Evolutionary conservation across 2,797 vertebrate species (phyloP), one percentile per base, ranked within the genome.

Genomic region (Cyprinodon diabolis): DNA sequence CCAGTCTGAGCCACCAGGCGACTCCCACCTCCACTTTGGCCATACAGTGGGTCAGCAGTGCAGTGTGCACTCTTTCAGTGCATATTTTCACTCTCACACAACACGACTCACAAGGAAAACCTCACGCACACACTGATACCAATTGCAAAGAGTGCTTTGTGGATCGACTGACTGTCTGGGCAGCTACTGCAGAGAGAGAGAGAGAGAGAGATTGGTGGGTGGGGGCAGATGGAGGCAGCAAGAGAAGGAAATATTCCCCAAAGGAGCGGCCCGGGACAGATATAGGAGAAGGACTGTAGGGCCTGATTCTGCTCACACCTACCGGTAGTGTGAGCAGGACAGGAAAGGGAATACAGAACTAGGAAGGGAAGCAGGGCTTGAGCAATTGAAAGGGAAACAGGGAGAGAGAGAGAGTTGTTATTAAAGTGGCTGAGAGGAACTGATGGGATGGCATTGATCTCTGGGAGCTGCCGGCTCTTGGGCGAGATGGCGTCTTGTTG

Each of bases 401-500:
- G 25, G 17, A 62, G 35, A 63, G 37, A 63, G 37, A 87, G 76
- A 69, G 83, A 86, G 63, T 80, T 79, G 89, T 77, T 89, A 76
- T 87, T 84, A 75, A 82, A 87, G 79, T 83, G 83, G 79, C 81
- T 76, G 66, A 65, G 68, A 51, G 82, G 55, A 69, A 65, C 82
- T 77, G 82, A 85, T 87, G 86, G 88, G 82, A 93, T 94, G 90
- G 91, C 88, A 84, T 84, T 90, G 89, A 90, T 91, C 88, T 80
- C 82, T 71, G 85, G 89, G 82, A 90, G 90, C 88, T 86, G 91
- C 86, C 77, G 78, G 72, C 83, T 90, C 81, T 62, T 93, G 86
- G 90, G 88, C 76, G 90, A 87, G 93, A 93, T 93, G 94, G 94
- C 92, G 88, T 93, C 93, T 88, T 93, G 92, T 85, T 95, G 93